These are phyloP conservation scores for Hylomyscus alleni DNA, from an alignment of 2,797 vertebrate species.

Conservation along the genomic window DNA sequence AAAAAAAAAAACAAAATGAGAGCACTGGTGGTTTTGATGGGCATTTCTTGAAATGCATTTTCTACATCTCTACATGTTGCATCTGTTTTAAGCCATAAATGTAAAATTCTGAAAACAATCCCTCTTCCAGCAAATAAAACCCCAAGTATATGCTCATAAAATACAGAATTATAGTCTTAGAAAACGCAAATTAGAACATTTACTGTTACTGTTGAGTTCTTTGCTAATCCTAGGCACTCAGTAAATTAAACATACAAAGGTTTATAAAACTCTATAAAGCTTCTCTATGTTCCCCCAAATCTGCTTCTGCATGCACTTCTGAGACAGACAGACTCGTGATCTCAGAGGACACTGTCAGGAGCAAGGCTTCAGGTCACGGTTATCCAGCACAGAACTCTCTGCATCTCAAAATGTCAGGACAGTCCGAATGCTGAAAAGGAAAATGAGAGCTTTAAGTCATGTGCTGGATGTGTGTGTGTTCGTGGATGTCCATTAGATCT, in stretches of 20 bases:
- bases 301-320: neutral
- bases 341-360: neutral
- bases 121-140: neutral
- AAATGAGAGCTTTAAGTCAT: constrained; percentile 4
- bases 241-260: neutral
- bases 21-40: neutral
- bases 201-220: neutral
- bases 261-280: neutral
- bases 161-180: neutral
- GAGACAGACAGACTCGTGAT: neutral
- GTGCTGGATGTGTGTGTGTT: neutral
- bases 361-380: neutral
- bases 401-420: constrained; percentile 62
- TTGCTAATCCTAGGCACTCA: neutral
- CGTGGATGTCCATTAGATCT: neutral
- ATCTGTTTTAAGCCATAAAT: neutral
- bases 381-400: neutral
- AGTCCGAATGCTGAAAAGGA: constrained; percentile 67
- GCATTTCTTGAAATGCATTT: constrained; percentile 1
- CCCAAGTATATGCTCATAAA: neutral
- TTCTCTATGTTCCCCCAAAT: neutral
- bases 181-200: constrained; percentile 15
- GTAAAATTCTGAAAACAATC: neutral
- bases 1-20: neutral
- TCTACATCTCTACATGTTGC: neutral